Evolutionary conservation across 2,113 vertebrate genomes (phyloP).

Genomic region (Upupa epops): DNA sequence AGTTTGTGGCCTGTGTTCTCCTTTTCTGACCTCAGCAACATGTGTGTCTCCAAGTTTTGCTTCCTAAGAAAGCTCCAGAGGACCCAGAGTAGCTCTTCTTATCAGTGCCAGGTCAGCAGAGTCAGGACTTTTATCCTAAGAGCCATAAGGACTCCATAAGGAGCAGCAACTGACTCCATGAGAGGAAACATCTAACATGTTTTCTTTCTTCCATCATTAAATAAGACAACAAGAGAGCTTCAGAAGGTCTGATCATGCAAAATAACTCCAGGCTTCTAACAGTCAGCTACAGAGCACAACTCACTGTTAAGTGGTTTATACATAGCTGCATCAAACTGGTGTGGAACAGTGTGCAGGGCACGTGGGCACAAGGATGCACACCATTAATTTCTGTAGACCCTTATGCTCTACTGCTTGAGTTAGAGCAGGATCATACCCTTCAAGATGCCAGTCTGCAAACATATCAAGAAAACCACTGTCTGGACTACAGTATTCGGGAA

Average conservation of each 20-base stretch:
- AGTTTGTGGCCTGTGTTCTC: not conserved
- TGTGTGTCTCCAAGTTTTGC: not conserved
- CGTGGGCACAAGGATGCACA: not conserved
- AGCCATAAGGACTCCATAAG: not conserved
- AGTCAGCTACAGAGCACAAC: not conserved
- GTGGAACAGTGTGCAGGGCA: not conserved
- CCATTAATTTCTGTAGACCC: not conserved
- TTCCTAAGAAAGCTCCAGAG: not conserved
- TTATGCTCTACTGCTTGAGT: not conserved
- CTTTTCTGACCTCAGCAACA: not conserved
- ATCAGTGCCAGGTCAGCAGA: not conserved
- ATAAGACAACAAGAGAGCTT: not conserved
- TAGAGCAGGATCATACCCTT: not conserved
- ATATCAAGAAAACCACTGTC: not conserved
- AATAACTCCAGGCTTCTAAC: not conserved
- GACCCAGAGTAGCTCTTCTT: not conserved
- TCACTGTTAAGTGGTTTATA: not conserved
- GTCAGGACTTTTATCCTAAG: not conserved
- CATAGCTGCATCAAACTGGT: not conserved
- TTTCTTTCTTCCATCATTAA: slow-evolving; percentile 2
- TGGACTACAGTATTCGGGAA: not conserved
- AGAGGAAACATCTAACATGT: not conserved
- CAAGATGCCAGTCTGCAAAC: not conserved
- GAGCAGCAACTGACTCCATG: not conserved
- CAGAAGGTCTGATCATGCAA: not conserved